Evolutionary conservation across 1,140 invertebrate genomes (phyloP).

Genomic region (Drosophila virilis): DNA sequence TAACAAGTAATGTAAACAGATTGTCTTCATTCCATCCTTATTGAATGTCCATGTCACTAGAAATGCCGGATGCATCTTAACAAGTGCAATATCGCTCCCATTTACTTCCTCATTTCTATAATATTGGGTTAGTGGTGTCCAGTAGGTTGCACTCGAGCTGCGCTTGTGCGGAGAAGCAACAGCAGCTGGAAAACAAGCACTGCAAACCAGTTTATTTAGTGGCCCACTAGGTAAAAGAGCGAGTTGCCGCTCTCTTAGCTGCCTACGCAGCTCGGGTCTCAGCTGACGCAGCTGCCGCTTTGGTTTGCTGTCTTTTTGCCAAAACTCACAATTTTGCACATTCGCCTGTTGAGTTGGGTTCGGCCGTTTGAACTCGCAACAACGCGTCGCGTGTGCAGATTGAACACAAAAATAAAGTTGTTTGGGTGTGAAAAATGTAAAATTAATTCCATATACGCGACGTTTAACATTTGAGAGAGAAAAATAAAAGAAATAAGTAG

Average conservation of each 20-base stretch:
- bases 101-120: slow-evolving; percentile 66
- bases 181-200: slow-evolving; percentile 6
- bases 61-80: slow-evolving; percentile 58
- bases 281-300: slow-evolving; percentile 40
- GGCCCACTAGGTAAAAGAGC: slow-evolving; percentile 38
- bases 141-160: slow-evolving; percentile 18
- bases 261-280: slow-evolving; percentile 54
- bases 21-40: slow-evolving; percentile 33
- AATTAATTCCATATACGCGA: slow-evolving; percentile 15
- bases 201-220: slow-evolving; percentile 44
- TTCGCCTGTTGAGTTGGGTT: slow-evolving; percentile 60
- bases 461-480: slow-evolving; percentile 29
- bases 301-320: slow-evolving; percentile 43
- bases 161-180: slow-evolving; percentile 10
- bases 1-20: slow-evolving; percentile 67
- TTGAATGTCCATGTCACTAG: slow-evolving; percentile 35
- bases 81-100: slow-evolving; percentile 12
- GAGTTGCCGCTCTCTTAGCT: slow-evolving; percentile 44
- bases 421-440: slow-evolving; percentile 32
- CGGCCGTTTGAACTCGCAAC: slow-evolving; percentile 57
- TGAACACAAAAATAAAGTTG: background rate
- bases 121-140: slow-evolving; percentile 60
- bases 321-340: slow-evolving; percentile 69
- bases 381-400: slow-evolving; percentile 37
- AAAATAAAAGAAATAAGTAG: slow-evolving; percentile 1